Evolutionary conservation across 2,888 invertebrate genomes (phyloP).

Genomic region (Lordiphosa andalusiaca): DNA sequence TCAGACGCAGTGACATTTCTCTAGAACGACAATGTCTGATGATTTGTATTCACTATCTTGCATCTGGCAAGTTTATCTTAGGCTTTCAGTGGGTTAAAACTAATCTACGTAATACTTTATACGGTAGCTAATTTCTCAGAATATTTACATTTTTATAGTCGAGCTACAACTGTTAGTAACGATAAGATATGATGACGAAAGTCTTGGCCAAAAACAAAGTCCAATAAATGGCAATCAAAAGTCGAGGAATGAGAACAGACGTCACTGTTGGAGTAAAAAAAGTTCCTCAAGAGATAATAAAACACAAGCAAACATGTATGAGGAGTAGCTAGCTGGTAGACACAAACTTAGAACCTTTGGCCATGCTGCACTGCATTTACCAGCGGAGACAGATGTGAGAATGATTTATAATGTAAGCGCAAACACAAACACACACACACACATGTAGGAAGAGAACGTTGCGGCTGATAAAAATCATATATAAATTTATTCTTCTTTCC

Average conservation of each 20-base stretch:
- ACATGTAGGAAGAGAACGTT: conserved; percentile 36
- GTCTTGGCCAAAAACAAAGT: conserved; percentile 25
- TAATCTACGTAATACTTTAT: conserved; percentile 31
- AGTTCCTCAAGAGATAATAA: conserved; percentile 27
- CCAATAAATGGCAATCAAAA: conserved; percentile 35
- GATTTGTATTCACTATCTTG: too few relatives aligned
- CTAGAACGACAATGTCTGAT: too few relatives aligned
- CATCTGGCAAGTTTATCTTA: too few relatives aligned
- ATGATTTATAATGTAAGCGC: conserved; percentile 52
- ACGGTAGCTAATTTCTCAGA: conserved; percentile 4
- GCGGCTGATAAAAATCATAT: conserved; percentile 70
- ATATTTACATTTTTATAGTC: conserved; percentile 6
- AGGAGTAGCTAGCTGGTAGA: neutral
- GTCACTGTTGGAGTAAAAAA: conserved; percentile 46
- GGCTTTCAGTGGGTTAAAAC: conserved; percentile 1
- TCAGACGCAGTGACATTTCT: too few relatives aligned
- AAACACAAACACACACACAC: conserved; percentile 8
- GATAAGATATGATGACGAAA: conserved; percentile 45
- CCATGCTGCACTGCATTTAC: conserved; percentile 7
- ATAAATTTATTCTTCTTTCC: conserved; percentile 11
- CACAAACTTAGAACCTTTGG: conserved; percentile 10
- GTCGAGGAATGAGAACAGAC: conserved; percentile 38
- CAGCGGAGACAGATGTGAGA: conserved; percentile 33
- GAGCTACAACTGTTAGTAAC: neutral
- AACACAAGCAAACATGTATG: conserved; percentile 35